Percentiles rank a stretch among this genome's conserved stretches.
phyloP scores from a whole-genome alignment of 2,888 invertebrate genomes.

The Atherix ibis region DNA sequence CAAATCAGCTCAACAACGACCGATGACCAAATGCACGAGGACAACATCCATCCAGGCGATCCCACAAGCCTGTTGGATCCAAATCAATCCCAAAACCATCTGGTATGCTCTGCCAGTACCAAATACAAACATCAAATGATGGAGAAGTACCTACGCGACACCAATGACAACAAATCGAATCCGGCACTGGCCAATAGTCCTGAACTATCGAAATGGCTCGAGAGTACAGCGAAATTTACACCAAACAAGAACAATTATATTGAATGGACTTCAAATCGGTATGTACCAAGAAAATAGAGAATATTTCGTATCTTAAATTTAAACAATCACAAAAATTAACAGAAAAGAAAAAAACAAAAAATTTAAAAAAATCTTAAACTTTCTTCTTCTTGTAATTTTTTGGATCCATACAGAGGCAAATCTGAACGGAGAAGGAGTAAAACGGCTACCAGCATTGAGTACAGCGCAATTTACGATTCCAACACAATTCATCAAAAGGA shows the following conservation, averaged over 20 bases:
- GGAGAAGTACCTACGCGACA: constrained; percentile 40
- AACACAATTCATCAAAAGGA: constrained; percentile 48
- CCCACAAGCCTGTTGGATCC: background rate
- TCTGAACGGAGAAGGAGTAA: too few relatives aligned
- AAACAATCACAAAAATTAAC: background rate
- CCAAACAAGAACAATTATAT: constrained; percentile 56
- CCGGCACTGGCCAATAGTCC: constrained; percentile 33
- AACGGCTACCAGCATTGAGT: too few relatives aligned
- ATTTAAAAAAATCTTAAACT: background rate
- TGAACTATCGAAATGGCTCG: constrained; percentile 57
- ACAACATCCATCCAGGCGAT: constrained; percentile 6
- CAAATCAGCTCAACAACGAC: constrained; percentile 31
- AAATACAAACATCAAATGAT: constrained; percentile 44
- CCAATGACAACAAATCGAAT: constrained; percentile 7
- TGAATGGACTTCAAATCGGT: constrained; percentile 39
- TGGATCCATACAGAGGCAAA: too few relatives aligned
- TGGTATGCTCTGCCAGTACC: constrained; percentile 16
- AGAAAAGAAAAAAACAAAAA: too few relatives aligned
- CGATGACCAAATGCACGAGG: constrained; percentile 12
- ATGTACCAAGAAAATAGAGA: constrained; percentile 1
- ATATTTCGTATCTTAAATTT: background rate
- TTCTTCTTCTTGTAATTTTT: background rate
- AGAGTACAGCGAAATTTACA: constrained; percentile 57
- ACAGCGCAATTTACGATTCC: too few relatives aligned
- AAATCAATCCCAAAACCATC: constrained; percentile 8